These are phyloP conservation scores for Phthorimaea operculella DNA, from an alignment of 1,140 invertebrate genomes.

Conservation along the genomic window DNA sequence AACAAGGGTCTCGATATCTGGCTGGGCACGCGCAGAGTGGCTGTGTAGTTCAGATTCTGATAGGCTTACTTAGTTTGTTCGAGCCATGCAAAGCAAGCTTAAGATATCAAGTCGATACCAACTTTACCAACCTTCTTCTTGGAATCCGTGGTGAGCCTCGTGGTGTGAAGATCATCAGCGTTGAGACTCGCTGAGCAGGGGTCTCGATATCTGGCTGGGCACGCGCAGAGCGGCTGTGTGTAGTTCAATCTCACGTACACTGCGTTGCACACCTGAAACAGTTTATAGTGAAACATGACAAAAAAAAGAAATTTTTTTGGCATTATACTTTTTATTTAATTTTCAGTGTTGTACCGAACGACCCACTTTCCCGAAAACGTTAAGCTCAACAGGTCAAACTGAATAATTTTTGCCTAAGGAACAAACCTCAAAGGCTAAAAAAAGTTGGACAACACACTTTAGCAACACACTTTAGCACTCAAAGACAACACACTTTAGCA, in stretches of 20 bases:
- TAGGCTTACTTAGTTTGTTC: constrained; percentile 70
- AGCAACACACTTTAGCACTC: too few species aligned
- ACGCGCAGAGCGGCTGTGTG: constrained; percentile 91
- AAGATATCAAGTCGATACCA: neutral
- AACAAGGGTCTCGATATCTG: constrained; percentile 88
- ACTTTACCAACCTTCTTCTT: constrained; percentile 76
- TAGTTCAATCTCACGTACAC: constrained; percentile 92
- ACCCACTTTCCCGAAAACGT: too few species aligned
- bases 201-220: constrained; percentile 85
- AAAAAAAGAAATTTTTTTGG: too few species aligned
- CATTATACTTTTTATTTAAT: too few species aligned
- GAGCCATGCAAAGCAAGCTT: too few species aligned
- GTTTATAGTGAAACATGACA: neutral
- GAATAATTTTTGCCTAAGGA: too few species aligned
- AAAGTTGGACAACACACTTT: too few species aligned
- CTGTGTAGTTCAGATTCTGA: constrained; percentile 91
- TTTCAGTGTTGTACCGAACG: too few species aligned
- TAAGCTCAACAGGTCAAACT: too few species aligned
- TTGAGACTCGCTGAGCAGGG: constrained; percentile 90
- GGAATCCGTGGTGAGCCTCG: constrained; percentile 85
- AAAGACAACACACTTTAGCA: too few species aligned
- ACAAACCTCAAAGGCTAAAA: too few species aligned
- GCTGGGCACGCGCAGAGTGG: constrained; percentile 90
- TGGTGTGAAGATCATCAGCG: constrained; percentile 91
- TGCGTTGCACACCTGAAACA: constrained; percentile 85